phyloP scores from a whole-genome alignment of 2,888 invertebrate species.

The Pollenia griseotomentosa region DNA sequence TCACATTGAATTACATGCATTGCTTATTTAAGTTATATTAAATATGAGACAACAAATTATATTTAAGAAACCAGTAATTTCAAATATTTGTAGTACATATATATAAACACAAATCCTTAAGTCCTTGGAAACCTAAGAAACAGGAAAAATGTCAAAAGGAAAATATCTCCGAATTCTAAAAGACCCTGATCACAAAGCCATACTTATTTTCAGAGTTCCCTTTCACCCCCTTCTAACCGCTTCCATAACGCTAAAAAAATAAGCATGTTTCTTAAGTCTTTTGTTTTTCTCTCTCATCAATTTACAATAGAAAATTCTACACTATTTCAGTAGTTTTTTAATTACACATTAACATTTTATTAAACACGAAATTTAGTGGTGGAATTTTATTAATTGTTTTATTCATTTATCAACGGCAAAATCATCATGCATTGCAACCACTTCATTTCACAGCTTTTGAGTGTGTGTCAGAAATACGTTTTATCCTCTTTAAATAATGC shows the following conservation, averaged over 20 bases:
- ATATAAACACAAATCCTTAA: too few species aligned
- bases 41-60: too few species aligned
- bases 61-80: too few species aligned
- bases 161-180: too few species aligned
- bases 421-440: background rate
- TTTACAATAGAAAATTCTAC: background rate
- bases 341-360: background rate
- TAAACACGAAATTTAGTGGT: background rate
- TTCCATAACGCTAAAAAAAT: background rate
- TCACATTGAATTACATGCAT: too few species aligned
- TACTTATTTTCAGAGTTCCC: too few species aligned
- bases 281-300: background rate
- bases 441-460: conserved; percentile 8
- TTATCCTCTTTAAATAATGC: conserved; percentile 43
- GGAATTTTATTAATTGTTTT: background rate
- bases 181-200: too few species aligned
- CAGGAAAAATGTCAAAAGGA: too few species aligned
- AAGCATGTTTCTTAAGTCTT: conserved; percentile 44
- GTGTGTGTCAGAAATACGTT: background rate
- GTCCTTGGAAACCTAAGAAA: too few species aligned
- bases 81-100: too few species aligned
- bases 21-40: too few species aligned
- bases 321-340: background rate
- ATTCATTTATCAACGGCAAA: conserved; percentile 20
- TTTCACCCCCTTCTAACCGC: too few species aligned